Base-by-base conservation (phyloP, 1,140 invertebrate species). In the Argopecten irradians region DNA sequence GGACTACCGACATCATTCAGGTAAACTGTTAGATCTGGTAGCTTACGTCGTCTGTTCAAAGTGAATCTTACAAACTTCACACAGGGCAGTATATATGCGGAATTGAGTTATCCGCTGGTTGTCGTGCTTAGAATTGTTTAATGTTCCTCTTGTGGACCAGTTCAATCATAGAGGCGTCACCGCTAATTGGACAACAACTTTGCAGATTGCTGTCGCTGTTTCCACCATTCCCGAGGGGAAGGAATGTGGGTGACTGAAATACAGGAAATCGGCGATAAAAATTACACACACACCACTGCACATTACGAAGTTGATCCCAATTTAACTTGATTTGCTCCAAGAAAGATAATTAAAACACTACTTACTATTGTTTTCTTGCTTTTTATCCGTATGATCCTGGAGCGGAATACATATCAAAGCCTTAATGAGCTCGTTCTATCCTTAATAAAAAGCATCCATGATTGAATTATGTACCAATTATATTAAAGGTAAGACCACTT, bases 71-170 rank as follows among this genome's bases (percentile, higher is more conserved):
- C 55, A 28, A 28, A 28, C 55, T 71, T 71, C 1, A 16, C 55
- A 71, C 55, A n/a, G 28, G n/a, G 55, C 55, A 71, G 55, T 71
- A 71, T 71, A 71, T 71, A 71, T 71, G 55, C 55, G 55, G 55
- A n/a, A 28, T n/a, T 46, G 13, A 5, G 55, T n/a, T 71, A 71
- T 71, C 16, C 8, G 55, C 55, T 3, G 55, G 55, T 5, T 28
- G 55, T 5, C 55, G 55, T 71, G 55, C 55, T 28, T 28, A 11
- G 55, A 71, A 71, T 71, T 71, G 55, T 71, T 71, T 71, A n/a
- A n/a, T n/a, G 55, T 71, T 71, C 55, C n/a, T 71, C 55, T n/a
- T 71, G 28, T 71, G 55, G 55, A n/a, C n/a, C n/a, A 28, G n/a
- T 71, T 71, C 55, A 71, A 71, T 71, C 55, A 71, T n/a, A 71